A percentile compares a stretch with the other conserved stretches of the same genome.
These are phyloP conservation scores for Mesitornis unicolor DNA, from an alignment of 2,113 vertebrate species.

Conservation along the genomic window DNA sequence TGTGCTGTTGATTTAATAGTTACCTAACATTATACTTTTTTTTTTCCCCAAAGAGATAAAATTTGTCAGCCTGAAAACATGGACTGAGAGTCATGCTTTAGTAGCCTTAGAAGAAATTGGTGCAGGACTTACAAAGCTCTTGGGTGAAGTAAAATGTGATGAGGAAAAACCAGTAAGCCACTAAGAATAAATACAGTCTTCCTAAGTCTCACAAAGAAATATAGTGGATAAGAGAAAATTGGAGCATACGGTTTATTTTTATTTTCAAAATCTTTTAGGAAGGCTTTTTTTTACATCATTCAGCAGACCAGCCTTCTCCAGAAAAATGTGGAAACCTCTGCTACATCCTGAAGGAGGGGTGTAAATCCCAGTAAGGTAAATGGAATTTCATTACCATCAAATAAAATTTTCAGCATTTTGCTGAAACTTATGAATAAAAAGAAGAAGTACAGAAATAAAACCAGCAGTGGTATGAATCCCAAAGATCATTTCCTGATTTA, in stretches of 20 bases:
- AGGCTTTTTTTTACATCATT: not conserved
- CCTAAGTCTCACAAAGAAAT: not conserved
- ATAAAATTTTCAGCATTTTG: not conserved
- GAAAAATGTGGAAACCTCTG: not conserved
- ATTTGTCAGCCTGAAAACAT: not conserved
- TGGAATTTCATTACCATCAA: not conserved
- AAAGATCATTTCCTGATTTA: slow-evolving; percentile 33
- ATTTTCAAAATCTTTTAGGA: not conserved
- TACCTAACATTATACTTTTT: not conserved
- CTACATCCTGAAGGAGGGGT: not conserved
- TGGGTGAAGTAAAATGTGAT: not conserved
- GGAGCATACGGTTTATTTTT: not conserved
- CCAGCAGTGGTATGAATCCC: not conserved
- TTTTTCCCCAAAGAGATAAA: not conserved
- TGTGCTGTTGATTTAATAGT: not conserved
- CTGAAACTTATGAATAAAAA: not conserved
- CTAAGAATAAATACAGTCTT: not conserved
- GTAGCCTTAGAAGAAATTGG: not conserved
- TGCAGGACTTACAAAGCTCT: not conserved
- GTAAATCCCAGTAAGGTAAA: not conserved
- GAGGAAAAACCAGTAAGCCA: not conserved
- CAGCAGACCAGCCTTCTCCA: not conserved
- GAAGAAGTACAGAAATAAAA: not conserved
- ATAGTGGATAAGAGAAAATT: not conserved
- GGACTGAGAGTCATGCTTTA: not conserved